A percentile compares a stretch with the other conserved stretches of the same genome.
phyloP scores from a whole-genome alignment of 2,888 invertebrate genomes.

The Amaurobius ferox region DNA sequence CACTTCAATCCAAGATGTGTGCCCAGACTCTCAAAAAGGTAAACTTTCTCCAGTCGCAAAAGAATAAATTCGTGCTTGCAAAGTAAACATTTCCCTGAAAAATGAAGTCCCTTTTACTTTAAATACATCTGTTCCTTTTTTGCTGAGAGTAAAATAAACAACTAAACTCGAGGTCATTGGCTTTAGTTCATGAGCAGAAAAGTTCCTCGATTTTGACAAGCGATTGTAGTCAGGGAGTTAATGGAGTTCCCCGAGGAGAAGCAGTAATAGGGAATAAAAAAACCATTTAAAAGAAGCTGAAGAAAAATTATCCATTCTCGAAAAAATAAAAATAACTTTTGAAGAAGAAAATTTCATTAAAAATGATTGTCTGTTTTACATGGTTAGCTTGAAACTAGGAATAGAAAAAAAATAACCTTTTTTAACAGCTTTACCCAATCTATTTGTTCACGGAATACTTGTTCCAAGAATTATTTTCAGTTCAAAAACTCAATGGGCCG shows the following conservation, averaged over 20 bases:
- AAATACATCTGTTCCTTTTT: conserved; percentile 6
- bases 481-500: too few species aligned
- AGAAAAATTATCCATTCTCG: neutral
- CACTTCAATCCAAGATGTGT: too few species aligned
- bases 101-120: neutral
- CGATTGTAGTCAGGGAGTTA: neutral
- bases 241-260: neutral
- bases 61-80: neutral
- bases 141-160: neutral
- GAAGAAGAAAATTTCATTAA: too few species aligned
- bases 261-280: neutral
- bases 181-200: neutral
- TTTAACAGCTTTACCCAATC: too few species aligned
- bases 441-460: too few species aligned
- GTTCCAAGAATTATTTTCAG: too few species aligned
- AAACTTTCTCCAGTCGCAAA: neutral
- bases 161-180: conserved; percentile 16
- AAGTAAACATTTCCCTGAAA: neutral
- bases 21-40: too few species aligned
- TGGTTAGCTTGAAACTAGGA: too few species aligned
- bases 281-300: neutral
- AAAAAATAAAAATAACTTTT: neutral
- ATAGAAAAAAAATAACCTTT: too few species aligned
- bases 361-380: too few species aligned
- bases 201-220: neutral